Conservation (phyloP, 2,888 invertebrate species). For the Tryphoninae sp. region DNA sequence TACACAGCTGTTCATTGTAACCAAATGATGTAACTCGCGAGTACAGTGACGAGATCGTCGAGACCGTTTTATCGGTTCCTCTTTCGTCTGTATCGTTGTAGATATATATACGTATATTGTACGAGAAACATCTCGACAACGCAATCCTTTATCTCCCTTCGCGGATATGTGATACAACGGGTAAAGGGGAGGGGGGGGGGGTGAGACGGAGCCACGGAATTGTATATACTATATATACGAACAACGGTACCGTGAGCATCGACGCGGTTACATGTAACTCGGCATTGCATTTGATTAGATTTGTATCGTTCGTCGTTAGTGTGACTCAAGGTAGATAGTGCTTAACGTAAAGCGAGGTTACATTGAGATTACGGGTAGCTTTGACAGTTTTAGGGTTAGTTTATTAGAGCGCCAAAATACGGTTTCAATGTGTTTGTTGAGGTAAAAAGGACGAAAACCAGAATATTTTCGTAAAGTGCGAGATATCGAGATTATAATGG, state of each 20-base stretch:
- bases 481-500: too few relatives aligned
- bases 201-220: neutral
- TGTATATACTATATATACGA: conserved; percentile 27
- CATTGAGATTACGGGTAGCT: too few relatives aligned
- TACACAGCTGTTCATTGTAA: conserved; percentile 55
- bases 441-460: too few relatives aligned
- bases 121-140: conserved; percentile 48
- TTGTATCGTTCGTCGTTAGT: conserved; percentile 40
- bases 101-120: conserved; percentile 8
- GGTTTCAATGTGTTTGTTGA: too few relatives aligned
- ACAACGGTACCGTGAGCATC: conserved; percentile 32
- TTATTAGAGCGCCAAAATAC: too few relatives aligned
- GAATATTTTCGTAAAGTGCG: too few relatives aligned
- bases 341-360: neutral
- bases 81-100: conserved; percentile 17
- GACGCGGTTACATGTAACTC: conserved; percentile 44
- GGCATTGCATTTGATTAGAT: conserved; percentile 49
- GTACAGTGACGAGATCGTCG: conserved; percentile 45
- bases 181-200: neutral
- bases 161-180: conserved; percentile 50
- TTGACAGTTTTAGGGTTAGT: too few relatives aligned
- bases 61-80: conserved; percentile 48
- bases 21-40: conserved; percentile 48
- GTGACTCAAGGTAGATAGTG: conserved; percentile 46
- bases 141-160: conserved; percentile 60